Base-by-base conservation (phyloP, 64 coral and sea anemone species). In the Orbicella faveolata region DNA sequence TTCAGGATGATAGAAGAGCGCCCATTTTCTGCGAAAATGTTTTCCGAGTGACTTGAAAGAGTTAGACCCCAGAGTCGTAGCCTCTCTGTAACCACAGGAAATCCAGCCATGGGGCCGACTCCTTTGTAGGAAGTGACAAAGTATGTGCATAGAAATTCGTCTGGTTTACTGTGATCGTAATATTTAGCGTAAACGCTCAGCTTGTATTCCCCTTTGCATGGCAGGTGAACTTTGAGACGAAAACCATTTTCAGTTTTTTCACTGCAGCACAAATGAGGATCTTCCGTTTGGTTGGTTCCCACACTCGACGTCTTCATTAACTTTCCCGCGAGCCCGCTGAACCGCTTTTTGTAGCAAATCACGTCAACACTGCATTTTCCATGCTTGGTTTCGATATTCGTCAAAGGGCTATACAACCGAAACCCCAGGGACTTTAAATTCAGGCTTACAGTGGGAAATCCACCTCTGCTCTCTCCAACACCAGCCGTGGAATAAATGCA, bases 391-490 rank as follows among this genome's bases (percentile, higher is more conserved):
- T 92, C 83, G 34, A 92, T 92, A 76, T 92, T 92, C 37, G 44
- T 66, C 17, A 80, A 34, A 21, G 90, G 90, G 18, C 44, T 79
- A 34, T 83, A 0, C 2, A 92, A 19, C 13, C 72, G 64, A 80
- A 92, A 92, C 2, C 83, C 90, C 36, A 79, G 6, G 86, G 84
- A 77, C 35, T 92, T 78, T 39, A 92, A 87, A 35, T 76, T 79
- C 11, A 36, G n/a, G 20, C 83, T 67, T 5, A 92, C 37, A 11
- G 57, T 30, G 8, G 90, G 90, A 87, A 80, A 92, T 23, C 90
- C 90, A 15, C 90, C 84, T 15, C 20, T 33, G 5, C 65, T 63
- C 0, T 26, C 23, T 17, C 90, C 84, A 54, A 84, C 84, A 3
- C 90, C 90, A 12, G 61, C 48, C 6, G 73, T 92, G 44, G 90